Base-by-base conservation (phyloP, 2,888 invertebrate genomes). In the Trichopoda pennipes region DNA sequence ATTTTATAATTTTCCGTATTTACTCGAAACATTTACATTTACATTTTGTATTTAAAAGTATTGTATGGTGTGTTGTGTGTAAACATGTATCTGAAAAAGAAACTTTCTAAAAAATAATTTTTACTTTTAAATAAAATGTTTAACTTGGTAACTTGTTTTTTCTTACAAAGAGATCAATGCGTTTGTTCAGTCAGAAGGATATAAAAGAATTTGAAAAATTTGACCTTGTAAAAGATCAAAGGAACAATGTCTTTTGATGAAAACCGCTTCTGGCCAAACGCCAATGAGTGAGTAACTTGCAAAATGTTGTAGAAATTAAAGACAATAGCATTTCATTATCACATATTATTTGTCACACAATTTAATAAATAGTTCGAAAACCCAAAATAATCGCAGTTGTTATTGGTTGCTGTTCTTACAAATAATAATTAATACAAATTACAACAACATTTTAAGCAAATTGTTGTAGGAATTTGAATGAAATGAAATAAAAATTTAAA, bases 191-290 rank as follows among this genome's bases (percentile, higher is more conserved):
- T 49, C 12, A 56, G 60, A 73, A 61, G 49, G 55, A 60, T 28
- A 55, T 17, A 38, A 38, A 68, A 60, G 66, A 69, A 77, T 78
- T 78, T 55, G 1, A 73, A 73, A 70, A 12, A 78, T 78, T 56
- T 78, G 81, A 81, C 81, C 77, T 81, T 81, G 77, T 56, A 63
- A 44, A 32, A 56, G 72, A 72, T 70, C 72, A 80, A 81, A 76
- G 28, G 51, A 60, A 42, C 44, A n/a, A 21, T 10, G 16, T 1
- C 53, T 55, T 81, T 81, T 81, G 76, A 76, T 38, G 16, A 47
- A 19, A 17, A 12, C 76, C 76, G 80, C 76, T 42, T 9, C 10
- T 6, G 7, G 16, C n/a, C 49, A 14, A 23, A 17, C 53, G 23
- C 21, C 6, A 47, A 74, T 64, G 8, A 47, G 74, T 78, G 74